Evolutionary conservation across 2,888 invertebrate genomes (phyloP).

Genomic region (Napeogenes sylphis): DNA sequence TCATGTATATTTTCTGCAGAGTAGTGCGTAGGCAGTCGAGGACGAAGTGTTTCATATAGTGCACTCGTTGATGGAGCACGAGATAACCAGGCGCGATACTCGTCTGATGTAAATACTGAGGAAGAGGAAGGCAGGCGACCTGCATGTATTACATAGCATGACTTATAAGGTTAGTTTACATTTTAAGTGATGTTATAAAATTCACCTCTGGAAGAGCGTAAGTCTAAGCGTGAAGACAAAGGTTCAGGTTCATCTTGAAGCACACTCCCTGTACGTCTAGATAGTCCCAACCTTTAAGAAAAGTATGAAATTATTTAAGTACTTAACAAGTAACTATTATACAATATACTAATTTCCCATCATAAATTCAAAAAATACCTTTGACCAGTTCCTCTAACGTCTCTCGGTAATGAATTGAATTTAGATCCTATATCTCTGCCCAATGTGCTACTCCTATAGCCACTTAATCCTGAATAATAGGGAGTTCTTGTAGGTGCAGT

Average conservation of each 20-base stretch:
- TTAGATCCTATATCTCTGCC: slow-evolving; percentile 81
- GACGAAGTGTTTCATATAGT: slow-evolving; percentile 92
- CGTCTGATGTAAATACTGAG: slow-evolving; percentile 91
- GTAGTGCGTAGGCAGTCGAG: slow-evolving; percentile 86
- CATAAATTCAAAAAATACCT: slow-evolving; percentile 52
- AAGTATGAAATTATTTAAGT: background rate
- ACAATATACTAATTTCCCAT: no score
- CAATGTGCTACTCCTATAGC: slow-evolving; percentile 71
- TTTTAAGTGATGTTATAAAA: background rate
- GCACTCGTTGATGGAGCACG: slow-evolving; percentile 94
- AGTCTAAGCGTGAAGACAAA: slow-evolving; percentile 68
- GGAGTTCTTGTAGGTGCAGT: slow-evolving; percentile 86
- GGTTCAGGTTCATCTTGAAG: slow-evolving; percentile 72
- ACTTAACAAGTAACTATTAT: background rate
- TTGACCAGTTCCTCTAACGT: slow-evolving; percentile 78
- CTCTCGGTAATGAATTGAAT: slow-evolving; percentile 85
- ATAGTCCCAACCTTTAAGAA: slow-evolving; percentile 56
- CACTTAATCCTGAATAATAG: slow-evolving; percentile 82
- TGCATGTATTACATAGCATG: slow-evolving; percentile 28
- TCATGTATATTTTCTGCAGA: slow-evolving; percentile 95
- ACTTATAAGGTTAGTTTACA: background rate
- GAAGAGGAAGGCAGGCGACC: slow-evolving; percentile 70
- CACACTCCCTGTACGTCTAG: slow-evolving; percentile 66
- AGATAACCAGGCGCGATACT: slow-evolving; percentile 95
- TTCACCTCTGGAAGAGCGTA: slow-evolving; percentile 73